Conservation (phyloP, 2,888 invertebrate genomes). For the Lochmaea crataegi region DNA sequence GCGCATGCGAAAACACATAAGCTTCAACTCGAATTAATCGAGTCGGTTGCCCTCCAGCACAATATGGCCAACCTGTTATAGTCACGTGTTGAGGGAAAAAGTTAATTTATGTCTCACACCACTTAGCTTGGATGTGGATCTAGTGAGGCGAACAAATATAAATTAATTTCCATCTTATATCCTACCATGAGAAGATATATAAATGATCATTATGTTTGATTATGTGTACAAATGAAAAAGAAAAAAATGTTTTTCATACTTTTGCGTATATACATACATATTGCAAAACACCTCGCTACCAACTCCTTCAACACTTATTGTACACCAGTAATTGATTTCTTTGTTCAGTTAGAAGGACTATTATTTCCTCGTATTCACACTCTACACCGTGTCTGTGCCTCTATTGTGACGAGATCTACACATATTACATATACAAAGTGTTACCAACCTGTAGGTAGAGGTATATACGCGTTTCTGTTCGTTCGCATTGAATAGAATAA, state of each 20-base stretch:
- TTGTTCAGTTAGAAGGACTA: slow-evolving; percentile 5
- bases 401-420: neutral
- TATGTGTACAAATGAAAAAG: neutral
- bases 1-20: too few species aligned
- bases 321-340: slow-evolving; percentile 9
- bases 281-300: neutral
- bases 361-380: slow-evolving; percentile 12
- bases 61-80: too few species aligned
- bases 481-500: slow-evolving; percentile 8
- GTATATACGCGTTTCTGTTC: neutral
- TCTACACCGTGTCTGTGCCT: neutral
- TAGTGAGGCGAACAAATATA: too few species aligned
- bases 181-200: neutral
- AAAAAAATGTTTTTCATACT: neutral
- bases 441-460: neutral
- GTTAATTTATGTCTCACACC: too few species aligned
- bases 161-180: too few species aligned
- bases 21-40: too few species aligned
- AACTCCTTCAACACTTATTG: neutral
- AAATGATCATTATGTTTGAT: too few species aligned
- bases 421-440: neutral
- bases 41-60: too few species aligned
- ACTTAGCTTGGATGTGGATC: too few species aligned
- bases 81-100: too few species aligned
- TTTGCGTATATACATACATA: neutral